Conservation (phyloP, 2,113 vertebrate species). For the Ailuropoda melanoleuca region DNA sequence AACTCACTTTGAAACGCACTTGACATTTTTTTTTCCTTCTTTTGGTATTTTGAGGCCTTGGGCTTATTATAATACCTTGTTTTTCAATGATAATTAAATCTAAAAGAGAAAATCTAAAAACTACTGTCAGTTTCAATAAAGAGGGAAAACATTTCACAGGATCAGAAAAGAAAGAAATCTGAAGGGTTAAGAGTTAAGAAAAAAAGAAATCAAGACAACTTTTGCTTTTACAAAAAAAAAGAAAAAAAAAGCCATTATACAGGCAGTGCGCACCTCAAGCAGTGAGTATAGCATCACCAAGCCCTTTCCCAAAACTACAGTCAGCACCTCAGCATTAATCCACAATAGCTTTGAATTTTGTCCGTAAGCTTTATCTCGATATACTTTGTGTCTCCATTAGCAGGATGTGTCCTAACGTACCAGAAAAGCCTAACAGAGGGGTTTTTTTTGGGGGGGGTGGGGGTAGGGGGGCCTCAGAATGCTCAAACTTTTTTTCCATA, state of each 20-base stretch:
- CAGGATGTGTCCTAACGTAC: neutral
- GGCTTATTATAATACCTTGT: neutral
- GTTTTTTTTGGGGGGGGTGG: neutral
- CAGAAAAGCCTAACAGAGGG: neutral
- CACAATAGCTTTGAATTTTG: neutral
- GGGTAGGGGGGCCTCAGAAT: neutral
- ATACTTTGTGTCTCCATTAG: neutral
- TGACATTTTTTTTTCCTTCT: neutral
- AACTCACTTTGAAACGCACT: neutral
- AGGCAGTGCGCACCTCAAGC: neutral
- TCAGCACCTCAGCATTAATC: neutral
- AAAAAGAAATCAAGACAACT: neutral
- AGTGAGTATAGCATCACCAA: neutral
- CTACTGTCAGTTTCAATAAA: neutral
- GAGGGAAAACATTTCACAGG: neutral
- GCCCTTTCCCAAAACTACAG: neutral
- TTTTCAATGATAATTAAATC: neutral
- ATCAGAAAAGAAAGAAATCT: neutral
- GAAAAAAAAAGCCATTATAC: neutral
- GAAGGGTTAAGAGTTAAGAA: neutral
- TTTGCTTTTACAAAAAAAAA: neutral
- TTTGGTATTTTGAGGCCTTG: neutral
- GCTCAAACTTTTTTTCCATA: neutral
- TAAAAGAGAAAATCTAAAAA: neutral
- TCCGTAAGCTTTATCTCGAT: neutral